A percentile compares a stretch with the other conserved stretches of the same genome.
Evolutionary conservation across 1,140 invertebrate species (phyloP).

Genomic region (Drosophila ironensis): DNA sequence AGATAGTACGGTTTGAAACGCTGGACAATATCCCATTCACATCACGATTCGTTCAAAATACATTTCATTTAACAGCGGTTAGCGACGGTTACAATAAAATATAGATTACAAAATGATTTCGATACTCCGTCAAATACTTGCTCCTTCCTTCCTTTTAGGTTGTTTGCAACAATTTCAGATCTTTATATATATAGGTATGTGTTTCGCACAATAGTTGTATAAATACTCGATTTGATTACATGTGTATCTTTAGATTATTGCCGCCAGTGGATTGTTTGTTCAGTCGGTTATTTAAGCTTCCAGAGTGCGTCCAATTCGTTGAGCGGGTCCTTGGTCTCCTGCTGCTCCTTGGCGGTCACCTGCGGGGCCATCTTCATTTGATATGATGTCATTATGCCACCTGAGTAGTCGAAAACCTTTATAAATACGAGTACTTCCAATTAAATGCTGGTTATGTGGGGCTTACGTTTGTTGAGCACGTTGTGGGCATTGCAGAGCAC

Average conservation of each 20-base stretch:
- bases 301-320: slow-evolving; percentile 81
- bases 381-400: slow-evolving; percentile 81
- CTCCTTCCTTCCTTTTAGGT: slow-evolving; percentile 7
- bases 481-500: slow-evolving; percentile 75
- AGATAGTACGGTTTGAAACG: too few species aligned
- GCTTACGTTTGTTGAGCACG: slow-evolving; percentile 79
- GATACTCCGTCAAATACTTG: slow-evolving; percentile 42
- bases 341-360: slow-evolving; percentile 74
- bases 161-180: slow-evolving; percentile 55
- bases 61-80: slow-evolving; percentile 51
- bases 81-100: slow-evolving; percentile 30
- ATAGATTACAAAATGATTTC: slow-evolving; percentile 33
- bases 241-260: slow-evolving; percentile 13
- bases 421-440: too few species aligned
- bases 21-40: slow-evolving; percentile 36
- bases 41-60: slow-evolving; percentile 56
- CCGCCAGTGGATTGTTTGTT: slow-evolving; percentile 24
- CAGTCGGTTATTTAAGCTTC: slow-evolving; percentile 77
- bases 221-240: slow-evolving; percentile 25
- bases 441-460: not conserved
- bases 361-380: slow-evolving; percentile 81
- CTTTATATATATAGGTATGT: slow-evolving; percentile 23
- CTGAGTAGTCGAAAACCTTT: slow-evolving; percentile 18
- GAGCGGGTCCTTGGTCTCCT: slow-evolving; percentile 79
- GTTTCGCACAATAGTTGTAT: slow-evolving; percentile 34